These are phyloP conservation scores for Bellardia pandia DNA, from an alignment of 2,888 invertebrate species.

Conservation along the genomic window DNA sequence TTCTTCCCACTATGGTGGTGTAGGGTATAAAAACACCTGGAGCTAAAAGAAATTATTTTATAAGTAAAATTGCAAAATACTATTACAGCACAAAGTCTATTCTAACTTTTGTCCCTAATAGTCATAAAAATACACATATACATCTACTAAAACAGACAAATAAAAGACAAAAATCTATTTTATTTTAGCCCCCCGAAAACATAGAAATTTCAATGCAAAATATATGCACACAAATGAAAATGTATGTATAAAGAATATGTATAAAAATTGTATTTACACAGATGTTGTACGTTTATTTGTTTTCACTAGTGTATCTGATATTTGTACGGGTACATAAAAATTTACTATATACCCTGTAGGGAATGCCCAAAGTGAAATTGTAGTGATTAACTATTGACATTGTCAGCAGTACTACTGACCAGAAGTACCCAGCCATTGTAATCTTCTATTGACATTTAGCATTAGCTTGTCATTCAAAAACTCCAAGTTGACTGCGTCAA, in stretches of 20 bases:
- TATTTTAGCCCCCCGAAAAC: neutral
- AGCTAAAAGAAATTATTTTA: slow-evolving; percentile 41
- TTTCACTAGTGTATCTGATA: neutral
- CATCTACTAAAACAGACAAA: neutral
- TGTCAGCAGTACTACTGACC: too few species aligned
- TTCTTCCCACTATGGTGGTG: too few species aligned
- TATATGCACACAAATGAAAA: neutral
- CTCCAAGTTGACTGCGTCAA: too few species aligned
- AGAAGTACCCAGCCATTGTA: too few species aligned
- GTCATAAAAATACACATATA: neutral
- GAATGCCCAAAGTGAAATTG: too few species aligned
- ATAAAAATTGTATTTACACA: slow-evolving; percentile 32
- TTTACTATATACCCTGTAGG: too few species aligned
- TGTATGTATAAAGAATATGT: neutral
- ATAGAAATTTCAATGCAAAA: neutral
- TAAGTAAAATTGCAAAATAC: slow-evolving; percentile 26
- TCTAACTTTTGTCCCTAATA: neutral
- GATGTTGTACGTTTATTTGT: slow-evolving; percentile 38
- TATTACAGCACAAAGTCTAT: slow-evolving; percentile 11
- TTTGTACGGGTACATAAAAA: neutral
- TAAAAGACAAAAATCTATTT: too few species aligned
- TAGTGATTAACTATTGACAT: too few species aligned
- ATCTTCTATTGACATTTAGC: too few species aligned
- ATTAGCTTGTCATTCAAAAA: too few species aligned
- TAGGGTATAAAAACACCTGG: slow-evolving; percentile 24